A percentile compares a stretch with the other conserved stretches of the same genome.
Evolutionary conservation across 1,140 invertebrate genomes (phyloP).

Genomic region (Neodiprion pinetum): DNA sequence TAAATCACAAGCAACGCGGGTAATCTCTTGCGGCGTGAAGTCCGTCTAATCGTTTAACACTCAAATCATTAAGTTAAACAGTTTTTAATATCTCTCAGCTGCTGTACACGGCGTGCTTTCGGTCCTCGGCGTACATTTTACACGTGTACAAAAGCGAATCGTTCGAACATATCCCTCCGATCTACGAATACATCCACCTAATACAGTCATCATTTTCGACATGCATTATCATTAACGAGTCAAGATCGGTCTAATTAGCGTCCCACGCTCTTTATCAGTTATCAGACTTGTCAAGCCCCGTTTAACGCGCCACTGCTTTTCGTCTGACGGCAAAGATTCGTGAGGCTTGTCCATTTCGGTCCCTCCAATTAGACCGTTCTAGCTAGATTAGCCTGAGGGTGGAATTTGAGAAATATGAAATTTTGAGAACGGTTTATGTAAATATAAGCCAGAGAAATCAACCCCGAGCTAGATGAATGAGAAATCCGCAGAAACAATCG

Average conservation of each 20-base stretch:
- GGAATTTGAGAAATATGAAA: background rate
- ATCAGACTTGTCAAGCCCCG: background rate
- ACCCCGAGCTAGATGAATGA: no score
- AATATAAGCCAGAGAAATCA: no score
- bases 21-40: no score
- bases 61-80: conserved; percentile 1
- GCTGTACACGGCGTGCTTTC: no score
- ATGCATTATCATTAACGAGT: background rate
- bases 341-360: background rate
- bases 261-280: background rate
- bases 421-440: no score
- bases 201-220: no score
- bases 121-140: no score
- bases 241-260: conserved; percentile 10
- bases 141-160: no score
- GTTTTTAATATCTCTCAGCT: background rate
- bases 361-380: background rate
- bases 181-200: no score
- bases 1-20: no score
- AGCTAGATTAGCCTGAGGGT: background rate
- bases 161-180: no score
- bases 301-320: background rate
- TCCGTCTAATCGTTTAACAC: conserved; percentile 6
- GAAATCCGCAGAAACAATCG: no score
- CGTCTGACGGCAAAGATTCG: background rate